Percentiles rank a stretch among this genome's conserved stretches.
Conservation (phyloP, 2,888 invertebrate genomes). For the Agrochola lota region DNA sequence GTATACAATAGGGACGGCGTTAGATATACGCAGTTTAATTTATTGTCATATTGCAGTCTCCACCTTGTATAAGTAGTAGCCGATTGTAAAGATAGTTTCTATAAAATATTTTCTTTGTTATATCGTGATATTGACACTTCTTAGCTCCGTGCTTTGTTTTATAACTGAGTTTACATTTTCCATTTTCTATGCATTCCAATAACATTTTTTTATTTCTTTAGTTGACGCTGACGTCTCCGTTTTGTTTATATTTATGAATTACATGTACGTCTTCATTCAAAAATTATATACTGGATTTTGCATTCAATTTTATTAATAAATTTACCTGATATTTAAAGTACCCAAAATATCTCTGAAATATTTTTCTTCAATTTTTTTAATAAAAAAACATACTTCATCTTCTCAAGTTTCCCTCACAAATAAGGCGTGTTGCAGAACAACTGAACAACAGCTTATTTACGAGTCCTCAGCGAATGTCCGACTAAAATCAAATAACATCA, state of each 20-base stretch:
- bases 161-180: slow-evolving; percentile 3
- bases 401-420: slow-evolving; percentile 47
- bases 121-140: slow-evolving; percentile 2
- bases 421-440: slow-evolving; percentile 66
- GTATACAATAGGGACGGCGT: too few species aligned
- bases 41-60: too few species aligned
- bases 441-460: slow-evolving; percentile 72
- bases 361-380: slow-evolving; percentile 1
- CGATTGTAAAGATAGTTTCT: not conserved
- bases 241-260: not conserved
- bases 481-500: slow-evolving; percentile 79
- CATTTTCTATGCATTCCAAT: slow-evolving; percentile 2
- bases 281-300: not conserved
- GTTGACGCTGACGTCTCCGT: not conserved
- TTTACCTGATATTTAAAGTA: not conserved
- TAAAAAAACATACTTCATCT: slow-evolving; percentile 15
- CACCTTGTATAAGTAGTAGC: too few species aligned
- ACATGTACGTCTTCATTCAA: not conserved
- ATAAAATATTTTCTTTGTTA: slow-evolving; percentile 2
- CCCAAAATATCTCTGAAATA: slow-evolving; percentile 12
- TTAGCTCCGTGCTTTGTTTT: slow-evolving; percentile 5
- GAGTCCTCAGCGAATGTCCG: slow-evolving; percentile 76
- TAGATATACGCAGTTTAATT: too few species aligned
- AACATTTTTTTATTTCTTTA: not conserved
- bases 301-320: not conserved